Percentiles rank a stretch among this genome's conserved stretches.
Evolutionary conservation across 2,888 invertebrate genomes (phyloP).

Genomic region (Beris chalybata): DNA sequence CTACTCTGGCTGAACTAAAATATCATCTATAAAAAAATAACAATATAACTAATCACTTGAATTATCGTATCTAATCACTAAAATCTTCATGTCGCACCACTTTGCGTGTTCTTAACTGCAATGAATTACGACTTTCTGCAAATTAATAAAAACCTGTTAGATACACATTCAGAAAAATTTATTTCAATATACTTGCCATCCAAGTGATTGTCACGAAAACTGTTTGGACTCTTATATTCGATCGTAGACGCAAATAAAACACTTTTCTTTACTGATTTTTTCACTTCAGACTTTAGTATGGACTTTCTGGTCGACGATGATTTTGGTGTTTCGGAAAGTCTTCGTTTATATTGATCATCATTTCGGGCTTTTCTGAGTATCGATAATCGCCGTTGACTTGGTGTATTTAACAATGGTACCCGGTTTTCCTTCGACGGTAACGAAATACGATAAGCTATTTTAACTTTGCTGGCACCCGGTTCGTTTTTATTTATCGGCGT

Average conservation of each 20-base stretch:
- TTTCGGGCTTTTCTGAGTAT: neutral
- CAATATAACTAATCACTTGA: neutral
- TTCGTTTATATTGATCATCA: neutral
- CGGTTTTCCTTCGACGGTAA: constrained; percentile 3
- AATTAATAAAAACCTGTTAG: neutral
- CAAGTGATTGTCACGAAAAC: neutral
- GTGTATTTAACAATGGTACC: neutral
- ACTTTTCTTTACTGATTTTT: constrained; percentile 14
- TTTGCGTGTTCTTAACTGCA: constrained; percentile 7
- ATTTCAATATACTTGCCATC: neutral
- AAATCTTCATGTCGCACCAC: constrained; percentile 3
- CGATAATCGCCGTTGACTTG: neutral
- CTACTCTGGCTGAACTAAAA: too few relatives aligned
- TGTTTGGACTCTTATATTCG: constrained; percentile 21
- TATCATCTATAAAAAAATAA: too few relatives aligned
- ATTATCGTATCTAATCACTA: too few relatives aligned
- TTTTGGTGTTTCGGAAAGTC: constrained; percentile 13
- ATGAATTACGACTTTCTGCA: neutral
- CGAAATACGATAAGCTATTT: constrained; percentile 14
- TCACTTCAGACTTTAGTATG: constrained; percentile 14
- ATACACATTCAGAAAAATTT: neutral
- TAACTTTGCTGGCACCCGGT: neutral
- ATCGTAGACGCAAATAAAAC: constrained; percentile 17
- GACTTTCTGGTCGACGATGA: constrained; percentile 7
- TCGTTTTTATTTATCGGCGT: neutral